Conservation (phyloP, 1,140 invertebrate species). For the Drosophila persimilis region DNA sequence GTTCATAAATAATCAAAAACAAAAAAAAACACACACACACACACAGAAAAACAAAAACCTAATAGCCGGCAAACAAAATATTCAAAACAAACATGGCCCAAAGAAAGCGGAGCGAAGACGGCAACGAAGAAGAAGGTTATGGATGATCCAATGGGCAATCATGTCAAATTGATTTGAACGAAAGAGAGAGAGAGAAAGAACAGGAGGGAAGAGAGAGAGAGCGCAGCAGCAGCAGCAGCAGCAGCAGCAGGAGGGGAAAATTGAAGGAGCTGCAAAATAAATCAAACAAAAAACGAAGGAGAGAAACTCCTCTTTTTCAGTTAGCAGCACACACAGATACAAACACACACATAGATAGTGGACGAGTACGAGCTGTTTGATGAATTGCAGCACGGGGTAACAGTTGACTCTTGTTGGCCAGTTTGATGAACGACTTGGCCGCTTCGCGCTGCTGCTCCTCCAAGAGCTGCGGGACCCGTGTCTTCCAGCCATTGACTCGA, state of each 20-base stretch:
- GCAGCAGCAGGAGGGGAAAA: conserved; percentile 37
- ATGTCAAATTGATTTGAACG: conserved; percentile 71
- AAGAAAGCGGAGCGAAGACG: conserved; percentile 13
- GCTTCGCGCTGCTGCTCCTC: neutral
- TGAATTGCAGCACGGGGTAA: conserved; percentile 65
- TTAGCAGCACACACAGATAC: conserved; percentile 1
- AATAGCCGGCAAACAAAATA: conserved; percentile 63
- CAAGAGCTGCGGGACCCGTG: conserved; percentile 36
- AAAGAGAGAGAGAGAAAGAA: conserved; percentile 10
- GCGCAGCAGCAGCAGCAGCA: no score
- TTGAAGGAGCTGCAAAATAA: conserved; percentile 74
- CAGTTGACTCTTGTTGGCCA: conserved; percentile 30
- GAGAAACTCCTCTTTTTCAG: conserved; percentile 1
- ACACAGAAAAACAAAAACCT: conserved; percentile 7
- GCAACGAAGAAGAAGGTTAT: conserved; percentile 46
- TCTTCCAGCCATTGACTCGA: conserved; percentile 4
- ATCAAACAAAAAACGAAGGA: conserved; percentile 62
- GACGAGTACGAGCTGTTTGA: conserved; percentile 49
- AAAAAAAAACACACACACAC: no score
- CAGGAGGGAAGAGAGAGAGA: conserved; percentile 20
- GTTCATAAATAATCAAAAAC: conserved; percentile 61
- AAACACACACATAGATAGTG: neutral
- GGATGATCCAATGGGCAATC: conserved; percentile 64
- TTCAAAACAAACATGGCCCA: conserved; percentile 46
- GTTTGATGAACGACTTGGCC: conserved; percentile 59